phyloP scores from a whole-genome alignment of 1,140 invertebrate species.

The Oedothorax gibbosus region DNA sequence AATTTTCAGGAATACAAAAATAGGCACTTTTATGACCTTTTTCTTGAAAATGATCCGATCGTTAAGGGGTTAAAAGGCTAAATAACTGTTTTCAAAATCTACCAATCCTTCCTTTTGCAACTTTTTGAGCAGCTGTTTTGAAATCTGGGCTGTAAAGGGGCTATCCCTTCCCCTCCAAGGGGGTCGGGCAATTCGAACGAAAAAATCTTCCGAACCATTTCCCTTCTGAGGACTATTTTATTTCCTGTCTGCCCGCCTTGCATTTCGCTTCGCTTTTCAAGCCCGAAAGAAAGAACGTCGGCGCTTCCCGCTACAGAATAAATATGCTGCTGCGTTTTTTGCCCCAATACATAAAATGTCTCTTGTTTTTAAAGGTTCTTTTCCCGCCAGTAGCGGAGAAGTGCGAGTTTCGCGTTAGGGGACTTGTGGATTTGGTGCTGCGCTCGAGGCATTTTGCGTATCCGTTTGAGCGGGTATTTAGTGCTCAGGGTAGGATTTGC shows the following conservation, averaged over 20 bases:
- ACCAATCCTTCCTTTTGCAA: not conserved
- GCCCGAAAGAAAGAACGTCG: conserved; percentile 33
- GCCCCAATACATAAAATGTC: not conserved
- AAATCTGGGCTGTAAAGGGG: conserved; percentile 2
- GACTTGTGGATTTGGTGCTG: no score
- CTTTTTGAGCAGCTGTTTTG: conserved; percentile 6
- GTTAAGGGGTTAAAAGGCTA: no score
- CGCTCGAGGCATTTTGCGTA: not conserved
- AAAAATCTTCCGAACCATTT: conserved; percentile 35
- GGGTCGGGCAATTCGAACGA: conserved; percentile 26
- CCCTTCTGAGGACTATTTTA: conserved; percentile 22
- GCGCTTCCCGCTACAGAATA: conserved; percentile 18
- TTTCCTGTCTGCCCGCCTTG: conserved; percentile 23
- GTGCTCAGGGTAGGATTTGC: not conserved
- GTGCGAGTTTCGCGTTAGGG: no score
- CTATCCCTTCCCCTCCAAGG: not conserved
- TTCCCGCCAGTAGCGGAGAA: not conserved
- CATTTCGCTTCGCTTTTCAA: conserved; percentile 1
- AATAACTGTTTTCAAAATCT: no score
- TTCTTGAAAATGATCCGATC: no score
- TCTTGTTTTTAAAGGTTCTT: conserved; percentile 27
- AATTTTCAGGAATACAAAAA: no score
- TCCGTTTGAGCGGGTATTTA: not conserved
- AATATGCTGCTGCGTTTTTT: conserved; percentile 18
- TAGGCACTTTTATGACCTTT: no score